These are phyloP conservation scores for Galagoides demidoff DNA, from an alignment of 2,797 vertebrate genomes.

Conservation along the genomic window DNA sequence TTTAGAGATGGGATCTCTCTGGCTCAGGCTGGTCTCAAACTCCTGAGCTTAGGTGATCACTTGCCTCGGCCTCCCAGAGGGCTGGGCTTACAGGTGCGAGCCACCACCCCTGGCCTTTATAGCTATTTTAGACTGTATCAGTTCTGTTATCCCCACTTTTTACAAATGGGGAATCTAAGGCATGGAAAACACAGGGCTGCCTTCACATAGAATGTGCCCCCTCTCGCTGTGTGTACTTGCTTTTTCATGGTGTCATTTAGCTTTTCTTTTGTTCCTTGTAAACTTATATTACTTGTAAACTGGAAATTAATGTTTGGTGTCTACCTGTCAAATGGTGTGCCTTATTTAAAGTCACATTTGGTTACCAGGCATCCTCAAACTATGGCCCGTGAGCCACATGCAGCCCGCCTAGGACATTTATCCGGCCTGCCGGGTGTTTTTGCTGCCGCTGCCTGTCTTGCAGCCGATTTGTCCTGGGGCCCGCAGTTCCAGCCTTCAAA, in stretches of 20 bases:
- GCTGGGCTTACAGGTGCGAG: no score
- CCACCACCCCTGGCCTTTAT: neutral
- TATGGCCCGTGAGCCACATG: no score
- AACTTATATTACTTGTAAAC: neutral
- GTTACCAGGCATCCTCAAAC: neutral
- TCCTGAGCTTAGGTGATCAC: no score
- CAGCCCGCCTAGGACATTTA: no score
- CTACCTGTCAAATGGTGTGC: neutral
- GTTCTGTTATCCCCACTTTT: neutral
- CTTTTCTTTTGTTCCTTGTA: constrained; percentile 2
- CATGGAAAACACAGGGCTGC: neutral
- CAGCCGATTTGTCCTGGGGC: no score
- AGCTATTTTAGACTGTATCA: neutral
- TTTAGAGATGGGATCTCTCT: no score
- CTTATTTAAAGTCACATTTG: neutral
- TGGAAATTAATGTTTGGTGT: neutral
- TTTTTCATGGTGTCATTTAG: neutral
- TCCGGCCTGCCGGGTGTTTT: no score
- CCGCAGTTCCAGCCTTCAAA: no score
- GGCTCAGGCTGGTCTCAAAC: no score
- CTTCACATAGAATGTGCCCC: neutral
- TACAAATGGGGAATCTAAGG: neutral
- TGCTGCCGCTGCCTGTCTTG: no score
- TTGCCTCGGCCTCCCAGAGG: no score
- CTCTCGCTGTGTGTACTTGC: neutral